Base-by-base conservation (phyloP, 2,113 vertebrate species). In the Scophthalmus maximus region DNA sequence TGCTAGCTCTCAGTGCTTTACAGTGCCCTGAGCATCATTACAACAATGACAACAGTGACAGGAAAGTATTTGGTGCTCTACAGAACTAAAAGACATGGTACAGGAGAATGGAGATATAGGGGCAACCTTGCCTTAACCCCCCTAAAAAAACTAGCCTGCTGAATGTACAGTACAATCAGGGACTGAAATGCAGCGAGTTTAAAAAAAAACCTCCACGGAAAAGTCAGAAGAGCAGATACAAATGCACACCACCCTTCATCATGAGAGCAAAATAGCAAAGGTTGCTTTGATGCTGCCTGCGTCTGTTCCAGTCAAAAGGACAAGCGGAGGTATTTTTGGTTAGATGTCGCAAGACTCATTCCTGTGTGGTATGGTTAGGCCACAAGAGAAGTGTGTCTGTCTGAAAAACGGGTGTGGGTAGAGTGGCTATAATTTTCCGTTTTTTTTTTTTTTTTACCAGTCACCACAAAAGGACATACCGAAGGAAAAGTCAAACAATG, bases 401-500 rank as follows among this genome's bases (percentile, higher is more conserved):
- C 72, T 68, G 57, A 60, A 63, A 68, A 76, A 22, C 40, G 66
- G 30, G 38, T 20, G 12, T 32, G 53, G 69, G 69, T 23, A 42
- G 22, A 83, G 40, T 47, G 55, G 57, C 56, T 62, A 38, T 27
- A 61, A 68, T 57, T 73, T 73, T 36, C 68, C 30, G n/a, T 73
- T 52, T 60, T 56, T 56, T 71, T 29, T 62, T 30, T 71, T 53
- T 60, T 40, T 56, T 64, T 66, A 79, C 73, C 81, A 79, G 83
- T 81, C 81, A 88, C 86, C 81, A 81, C 50, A 84, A 63, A 78
- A 63, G 7, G 58, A 76, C 46, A 74, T 38, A 68, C 60, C 29
- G 22, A 77, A 59, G 51, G 40, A 61, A n/a, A 3, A 56, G 56
- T 63, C 46, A 66, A 68, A 76, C 38, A 63, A 69, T 58, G 68